Base-by-base conservation (phyloP, 2,113 vertebrate species). In the Zosterops japonicus region DNA sequence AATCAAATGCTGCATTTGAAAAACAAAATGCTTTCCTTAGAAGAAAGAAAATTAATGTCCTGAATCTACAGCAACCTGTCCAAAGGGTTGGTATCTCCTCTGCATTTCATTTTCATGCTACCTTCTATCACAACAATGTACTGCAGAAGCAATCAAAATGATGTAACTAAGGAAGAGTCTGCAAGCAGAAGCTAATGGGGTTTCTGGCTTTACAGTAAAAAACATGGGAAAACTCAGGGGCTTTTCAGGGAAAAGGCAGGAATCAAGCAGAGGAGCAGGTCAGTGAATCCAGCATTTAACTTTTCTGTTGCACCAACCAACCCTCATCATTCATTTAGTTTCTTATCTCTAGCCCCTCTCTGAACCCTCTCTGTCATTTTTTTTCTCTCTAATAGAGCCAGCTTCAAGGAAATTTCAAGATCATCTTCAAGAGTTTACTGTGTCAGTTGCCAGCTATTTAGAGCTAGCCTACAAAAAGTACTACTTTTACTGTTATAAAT, bases 361-460 rank as follows among this genome's bases (percentile, higher is more conserved):
- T 77, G 24, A 71, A 46, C 75, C 23, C 9, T 20, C 16, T 46
- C 31, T 74, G 53, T 56, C 17, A 89, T 39, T 3, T 59, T 75
- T 80, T 82, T 56, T 68, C 39, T 55, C 16, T 52, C 42, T 12
- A 2, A 12, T 55, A 47, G 31, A 77, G 35, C 27, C 15, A 80
- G 11, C 67, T 61, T 94, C 94, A 93, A 89, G 79, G 61, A 84
- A 87, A 89, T 77, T 33, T 96, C 87, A 86, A 88, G 89, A 56
- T 81, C 59, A 83, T 77, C 56, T 71, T 88, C 55, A 56, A 65
- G 42, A 90, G 57, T 77, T 79, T 70, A 83, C 78, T 86, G 83
- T 83, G 90, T 74, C 83, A 77, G 31, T 53, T 95, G 47, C 24
- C 59, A 77, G 71, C 71, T 90, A 80, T 82, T 91, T 95, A 91